These are phyloP conservation scores for Poecilia velifera DNA, from an alignment of 2,797 vertebrate species.

Conservation along the genomic window DNA sequence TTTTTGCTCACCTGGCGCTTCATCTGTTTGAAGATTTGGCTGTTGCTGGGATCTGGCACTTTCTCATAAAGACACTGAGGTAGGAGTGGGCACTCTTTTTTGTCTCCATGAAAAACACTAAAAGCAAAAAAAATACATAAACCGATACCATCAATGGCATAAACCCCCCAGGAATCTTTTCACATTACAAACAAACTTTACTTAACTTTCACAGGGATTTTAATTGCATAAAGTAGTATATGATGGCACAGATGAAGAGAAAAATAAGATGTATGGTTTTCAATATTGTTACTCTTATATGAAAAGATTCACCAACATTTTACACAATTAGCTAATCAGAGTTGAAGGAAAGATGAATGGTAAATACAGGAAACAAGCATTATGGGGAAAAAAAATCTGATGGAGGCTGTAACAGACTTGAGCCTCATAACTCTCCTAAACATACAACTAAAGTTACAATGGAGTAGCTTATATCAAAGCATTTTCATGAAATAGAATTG, in stretches of 20 bases:
- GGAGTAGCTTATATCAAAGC: background rate
- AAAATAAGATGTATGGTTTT: background rate
- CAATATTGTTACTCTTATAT: background rate
- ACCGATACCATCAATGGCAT: background rate
- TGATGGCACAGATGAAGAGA: background rate
- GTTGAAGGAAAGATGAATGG: background rate
- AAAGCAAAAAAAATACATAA: conserved; percentile 8
- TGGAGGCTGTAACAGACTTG: background rate
- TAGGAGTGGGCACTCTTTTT: conserved; percentile 17
- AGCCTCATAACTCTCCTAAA: background rate
- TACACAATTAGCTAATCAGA: no score
- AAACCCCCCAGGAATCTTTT: background rate
- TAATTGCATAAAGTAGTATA: background rate
- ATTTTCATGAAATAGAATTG: background rate
- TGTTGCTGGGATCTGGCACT: conserved; percentile 81
- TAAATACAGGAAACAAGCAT: background rate
- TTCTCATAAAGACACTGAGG: conserved; percentile 41
- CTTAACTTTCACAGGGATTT: background rate
- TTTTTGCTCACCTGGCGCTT: conserved; percentile 66
- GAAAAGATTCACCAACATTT: background rate
- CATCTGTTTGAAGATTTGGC: conserved; percentile 69
- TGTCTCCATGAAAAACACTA: conserved; percentile 10
- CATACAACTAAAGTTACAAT: background rate
- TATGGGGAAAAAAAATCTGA: background rate
- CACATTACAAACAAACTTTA: background rate